Evolutionary conservation across 2,888 invertebrate species (phyloP), one percentile per base, ranked within the genome.

Genomic region (Drosophila quinaria): DNA sequence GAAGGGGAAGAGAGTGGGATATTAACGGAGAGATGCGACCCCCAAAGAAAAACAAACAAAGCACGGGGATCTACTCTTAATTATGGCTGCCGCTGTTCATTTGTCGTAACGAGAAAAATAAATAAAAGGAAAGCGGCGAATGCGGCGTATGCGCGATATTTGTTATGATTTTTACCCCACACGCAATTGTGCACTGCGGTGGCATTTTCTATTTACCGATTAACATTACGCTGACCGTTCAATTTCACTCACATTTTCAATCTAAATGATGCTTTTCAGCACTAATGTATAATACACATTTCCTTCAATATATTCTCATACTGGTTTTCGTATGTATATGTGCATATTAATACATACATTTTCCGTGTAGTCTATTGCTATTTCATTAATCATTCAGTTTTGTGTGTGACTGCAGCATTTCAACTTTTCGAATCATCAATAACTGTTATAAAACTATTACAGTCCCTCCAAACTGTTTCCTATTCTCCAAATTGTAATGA

Each of bases 71-170:
- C 44, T 56, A 58, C 44, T 50, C 68, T 58, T 58, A 64, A 68
- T 68, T 56, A 51, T 46, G 39, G 37, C 50, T 13, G 56, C 54
- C 44, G 46, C 51, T 59, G 58, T 31, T 50, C 68, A 68, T 54
- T 73, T 65, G 19, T 35, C 31, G 65, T 10, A 61, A 44, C 42
- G 74, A 61, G 33, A 19, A 62, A 37, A 47, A 58, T 66, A 31
- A 72, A 42, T 29, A 29, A 56, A 52, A 11, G 2, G 19, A n/a
- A 19, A 11, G 13, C 11, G 35, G 50, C 13, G 11, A 22, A 41
- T 15, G 56, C n/a, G 19, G 47, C 65, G 65, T 76, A 65, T 62
- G 46, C 59, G 73, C 29, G 11, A 59, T 78, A 59, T 78, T 46
- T 33, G 77, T 13, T 33, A 25, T 52, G 35, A 22, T 33, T 9